Percentiles rank a stretch among this genome's conserved stretches.
Evolutionary conservation across 2,797 vertebrate species (phyloP).

Genomic region (Anas flavirostris): DNA sequence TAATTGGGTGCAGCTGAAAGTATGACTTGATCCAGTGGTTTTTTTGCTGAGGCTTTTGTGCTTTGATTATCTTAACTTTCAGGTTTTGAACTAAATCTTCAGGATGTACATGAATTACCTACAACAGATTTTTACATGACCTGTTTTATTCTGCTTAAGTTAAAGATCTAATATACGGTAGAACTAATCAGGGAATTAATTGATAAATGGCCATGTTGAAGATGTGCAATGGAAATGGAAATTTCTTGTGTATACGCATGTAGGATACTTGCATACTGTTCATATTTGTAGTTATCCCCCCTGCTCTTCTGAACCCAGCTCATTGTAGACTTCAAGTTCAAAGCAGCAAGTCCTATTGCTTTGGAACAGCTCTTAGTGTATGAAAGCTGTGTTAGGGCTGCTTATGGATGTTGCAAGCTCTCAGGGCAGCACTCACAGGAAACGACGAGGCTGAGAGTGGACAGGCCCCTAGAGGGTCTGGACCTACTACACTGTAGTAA

Average conservation of each 20-base stretch:
- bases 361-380: not conserved
- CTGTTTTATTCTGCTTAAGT: not conserved
- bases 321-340: not conserved
- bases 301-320: not conserved
- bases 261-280: not conserved
- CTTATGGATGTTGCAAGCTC: not conserved
- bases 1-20: not conserved
- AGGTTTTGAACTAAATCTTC: not conserved
- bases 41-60: not conserved
- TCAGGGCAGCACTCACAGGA: not conserved
- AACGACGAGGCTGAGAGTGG: not conserved
- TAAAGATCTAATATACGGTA: not conserved
- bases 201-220: not conserved
- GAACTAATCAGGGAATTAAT: not conserved
- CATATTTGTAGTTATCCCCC: rapidly evolving
- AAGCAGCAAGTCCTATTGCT: not conserved
- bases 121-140: not conserved
- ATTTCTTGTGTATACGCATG: not conserved
- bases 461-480: not conserved
- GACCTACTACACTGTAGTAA: not conserved
- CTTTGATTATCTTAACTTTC: not conserved
- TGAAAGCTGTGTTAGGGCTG: not conserved
- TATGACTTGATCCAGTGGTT: not conserved
- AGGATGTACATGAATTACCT: not conserved
- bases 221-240: not conserved